Evolutionary conservation across 1,140 invertebrate species (phyloP).

Genomic region (Pissodes strobi): DNA sequence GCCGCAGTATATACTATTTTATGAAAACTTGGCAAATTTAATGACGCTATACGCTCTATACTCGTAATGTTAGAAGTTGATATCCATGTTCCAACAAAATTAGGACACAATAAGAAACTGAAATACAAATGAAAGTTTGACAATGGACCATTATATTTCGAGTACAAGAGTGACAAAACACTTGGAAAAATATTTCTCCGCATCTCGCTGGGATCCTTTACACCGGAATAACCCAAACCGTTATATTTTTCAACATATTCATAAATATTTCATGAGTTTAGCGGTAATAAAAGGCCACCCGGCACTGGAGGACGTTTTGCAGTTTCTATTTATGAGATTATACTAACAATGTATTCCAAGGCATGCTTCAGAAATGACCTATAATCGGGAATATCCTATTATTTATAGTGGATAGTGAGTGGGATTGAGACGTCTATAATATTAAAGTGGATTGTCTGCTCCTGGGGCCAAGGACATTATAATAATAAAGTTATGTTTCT

Average conservation of each 20-base stretch:
- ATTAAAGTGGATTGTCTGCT: not conserved
- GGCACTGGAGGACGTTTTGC: constrained; percentile 8
- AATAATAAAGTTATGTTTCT: no score
- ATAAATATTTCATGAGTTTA: constrained; percentile 25
- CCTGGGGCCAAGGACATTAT: no score
- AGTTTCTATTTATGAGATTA: constrained; percentile 20
- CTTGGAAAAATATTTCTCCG: no score
- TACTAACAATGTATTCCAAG: constrained; percentile 17
- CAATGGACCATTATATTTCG: not conserved
- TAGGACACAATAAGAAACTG: no score
- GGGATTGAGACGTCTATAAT: not conserved
- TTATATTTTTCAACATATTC: constrained; percentile 10
- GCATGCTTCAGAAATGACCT: constrained; percentile 7
- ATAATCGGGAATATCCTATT: not conserved
- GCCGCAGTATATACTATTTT: no score
- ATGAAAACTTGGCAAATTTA: no score
- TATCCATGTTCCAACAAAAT: no score
- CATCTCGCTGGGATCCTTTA: not conserved
- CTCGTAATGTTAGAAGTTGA: no score
- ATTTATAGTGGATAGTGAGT: not conserved
- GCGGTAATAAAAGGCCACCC: constrained; percentile 14
- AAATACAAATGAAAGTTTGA: not conserved
- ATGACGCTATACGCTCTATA: no score
- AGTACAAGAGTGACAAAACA: not conserved
- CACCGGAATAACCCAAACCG: not conserved